Evolutionary conservation across 1,140 invertebrate species (phyloP), one percentile per base, ranked within the genome.

Genomic region (Scaptomyza montana): DNA sequence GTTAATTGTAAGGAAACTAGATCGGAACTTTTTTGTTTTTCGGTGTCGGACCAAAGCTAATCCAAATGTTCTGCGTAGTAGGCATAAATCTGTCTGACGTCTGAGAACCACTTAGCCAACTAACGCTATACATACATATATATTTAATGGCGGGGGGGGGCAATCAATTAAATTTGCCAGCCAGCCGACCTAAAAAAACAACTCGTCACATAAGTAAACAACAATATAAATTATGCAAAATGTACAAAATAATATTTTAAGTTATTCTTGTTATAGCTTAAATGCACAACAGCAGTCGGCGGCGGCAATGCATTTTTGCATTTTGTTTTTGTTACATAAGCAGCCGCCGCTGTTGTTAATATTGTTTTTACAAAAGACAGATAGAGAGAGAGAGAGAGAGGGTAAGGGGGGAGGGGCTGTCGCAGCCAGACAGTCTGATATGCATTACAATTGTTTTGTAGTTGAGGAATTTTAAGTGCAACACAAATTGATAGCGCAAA

Each of bases 171-270:
- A 69, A 82, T 61, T 67, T 54, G 56, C 62, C 54, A 63, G 13
- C 36, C 39, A 30, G 12, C 66, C 30, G 6, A 62, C 55, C 8
- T 59, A 39, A 41, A 39, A 49, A 6, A 55, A 25, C 49, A 55
- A 8, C 45, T 13, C 59, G 21, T 59, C 68, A 80, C 12, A 43
- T n/a, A n/a, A 43, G 39, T 71, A 80, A 76, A 76, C 69, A 73
- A 73, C 54, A 73, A 55, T 55, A 73, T 81, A 87, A 75, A 86
- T 86, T 86, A 86, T 86, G 81, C 81, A 86, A 80, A 86, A 78
- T 87, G 63, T 78, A 78, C 74, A 75, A 87, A 69, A 79, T 54
- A 41, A 66, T 80, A 69, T 80, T 51, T 71, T 21, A 84, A 80
- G 80, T 85, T 70, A 64, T 80, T 80, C 60, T 62, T 69, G 74